Conservation (phyloP, 2,888 invertebrate species). For the Rutpela maculata region DNA sequence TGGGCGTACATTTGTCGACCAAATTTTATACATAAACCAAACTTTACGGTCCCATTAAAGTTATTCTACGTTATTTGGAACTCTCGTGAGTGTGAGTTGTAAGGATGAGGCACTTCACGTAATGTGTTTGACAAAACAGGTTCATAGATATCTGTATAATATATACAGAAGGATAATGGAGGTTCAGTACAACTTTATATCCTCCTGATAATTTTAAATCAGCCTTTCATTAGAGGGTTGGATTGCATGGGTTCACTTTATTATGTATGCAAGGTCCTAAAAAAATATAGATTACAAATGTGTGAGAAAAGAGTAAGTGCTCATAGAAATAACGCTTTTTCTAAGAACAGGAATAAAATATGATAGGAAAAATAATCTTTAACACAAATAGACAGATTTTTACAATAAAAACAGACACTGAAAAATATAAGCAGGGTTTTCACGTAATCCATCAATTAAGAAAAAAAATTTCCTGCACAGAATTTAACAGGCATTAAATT, state of each 20-base stretch:
- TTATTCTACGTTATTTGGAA: conserved; percentile 38
- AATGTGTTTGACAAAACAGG: conserved; percentile 38
- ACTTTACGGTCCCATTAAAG: conserved; percentile 40
- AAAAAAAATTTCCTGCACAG: no score
- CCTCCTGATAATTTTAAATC: conserved; percentile 27
- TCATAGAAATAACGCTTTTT: not conserved
- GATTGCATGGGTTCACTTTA: not conserved
- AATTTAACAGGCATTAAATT: no score
- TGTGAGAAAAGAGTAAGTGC: not conserved
- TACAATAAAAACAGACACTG: no score
- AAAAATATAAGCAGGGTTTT: no score
- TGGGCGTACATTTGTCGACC: conserved; percentile 37
- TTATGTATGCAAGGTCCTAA: not conserved
- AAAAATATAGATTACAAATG: not conserved
- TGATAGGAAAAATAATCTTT: no score
- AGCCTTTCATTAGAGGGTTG: not conserved
- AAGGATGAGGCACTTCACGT: conserved; percentile 29
- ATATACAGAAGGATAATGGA: conserved; percentile 38
- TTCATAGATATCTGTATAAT: conserved; percentile 34
- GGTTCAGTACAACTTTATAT: conserved; percentile 16
- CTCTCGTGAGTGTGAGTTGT: conserved; percentile 16
- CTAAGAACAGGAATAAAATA: no score
- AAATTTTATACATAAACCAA: conserved; percentile 41
- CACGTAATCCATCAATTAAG: no score
- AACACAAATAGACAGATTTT: no score